These are phyloP conservation scores for Rattus rattus DNA, from an alignment of 2,113 vertebrate species.

Conservation along the genomic window DNA sequence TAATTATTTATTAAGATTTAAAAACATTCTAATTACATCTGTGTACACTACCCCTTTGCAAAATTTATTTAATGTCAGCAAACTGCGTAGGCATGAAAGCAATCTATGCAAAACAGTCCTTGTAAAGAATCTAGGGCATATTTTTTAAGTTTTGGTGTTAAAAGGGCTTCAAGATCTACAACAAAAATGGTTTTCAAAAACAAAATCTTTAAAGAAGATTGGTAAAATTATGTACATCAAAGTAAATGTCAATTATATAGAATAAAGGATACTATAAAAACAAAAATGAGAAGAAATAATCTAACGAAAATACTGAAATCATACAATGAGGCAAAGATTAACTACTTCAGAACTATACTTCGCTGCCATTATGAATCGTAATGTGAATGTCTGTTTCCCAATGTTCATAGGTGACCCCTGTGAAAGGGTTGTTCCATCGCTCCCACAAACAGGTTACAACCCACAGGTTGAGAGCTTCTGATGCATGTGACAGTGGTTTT, in stretches of 20 bases:
- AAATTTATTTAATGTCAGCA: slow-evolving; percentile 33
- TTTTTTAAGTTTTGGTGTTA: not conserved
- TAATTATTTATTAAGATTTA: slow-evolving; percentile 17
- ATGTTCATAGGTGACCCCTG: not conserved
- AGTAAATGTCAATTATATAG: slow-evolving; percentile 24
- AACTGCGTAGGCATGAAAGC: slow-evolving; percentile 22
- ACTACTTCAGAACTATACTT: not conserved
- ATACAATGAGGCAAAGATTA: not conserved
- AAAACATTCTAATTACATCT: not conserved
- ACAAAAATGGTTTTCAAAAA: not conserved
- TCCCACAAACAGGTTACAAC: not conserved
- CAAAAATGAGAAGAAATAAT: not conserved
- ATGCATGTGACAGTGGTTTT: not conserved
- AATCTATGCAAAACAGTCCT: not conserved
- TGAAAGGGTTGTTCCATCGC: not conserved
- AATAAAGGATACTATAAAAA: not conserved
- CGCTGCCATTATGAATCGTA: not conserved
- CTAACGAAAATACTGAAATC: slow-evolving; percentile 12
- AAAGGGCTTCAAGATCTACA: slow-evolving; percentile 1
- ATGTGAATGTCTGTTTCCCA: not conserved
- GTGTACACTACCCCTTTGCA: not conserved
- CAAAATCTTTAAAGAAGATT: slow-evolving; percentile 31
- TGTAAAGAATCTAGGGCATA: not conserved
- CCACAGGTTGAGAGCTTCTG: not conserved
- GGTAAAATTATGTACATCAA: slow-evolving; percentile 25